Evolutionary conservation across 2,113 vertebrate species (phyloP), one percentile per base, ranked within the genome.

Genomic region (Sceloporus tristichus): DNA sequence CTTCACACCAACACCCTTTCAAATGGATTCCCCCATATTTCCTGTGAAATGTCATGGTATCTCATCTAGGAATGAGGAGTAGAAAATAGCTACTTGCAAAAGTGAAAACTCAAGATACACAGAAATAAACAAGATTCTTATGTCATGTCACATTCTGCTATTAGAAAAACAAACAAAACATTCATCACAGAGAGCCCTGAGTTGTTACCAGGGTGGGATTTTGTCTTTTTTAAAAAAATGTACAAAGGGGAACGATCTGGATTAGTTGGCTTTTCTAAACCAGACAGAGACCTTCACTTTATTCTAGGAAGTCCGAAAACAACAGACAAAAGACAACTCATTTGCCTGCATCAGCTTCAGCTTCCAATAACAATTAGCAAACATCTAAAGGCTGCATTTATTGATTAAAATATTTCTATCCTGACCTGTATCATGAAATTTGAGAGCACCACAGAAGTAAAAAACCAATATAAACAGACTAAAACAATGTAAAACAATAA

Each of bases 281-380:
- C 95, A 94, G 96, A 96, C 96, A 97, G 97, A 97, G 95, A 94
- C 95, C 97, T 96, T 96, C 96, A 88, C 56, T 92, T 96, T 93
- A 82, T 89, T 97, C 94, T 96, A 95, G 97, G 97, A 97, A 93
- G 84, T 54, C 95, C 96, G 95, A 95, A 84, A 62, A 80, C 0
- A 5, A 88, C 27, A 91, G 96, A 95, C 97, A 97, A 97, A 94
- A 90, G n/a, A 59, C 1, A 71, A 19, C 83, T 88, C 65, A 89
- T 95, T 95, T 97, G 96, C 92, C 96, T 92, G 92, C 93, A 79
- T 0, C 6, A 78, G 19, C 70, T 90, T 91, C 96, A 96, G 59
- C 75, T 85, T 77, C 74, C 74, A 4, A 4, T 11, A 29, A 85
- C 73, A 85, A 77, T 16, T 3, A 75, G 5, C 23, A n/a, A 25